Evolutionary conservation across 2,888 invertebrate genomes (phyloP).

Genomic region (Philonicus albiceps): DNA sequence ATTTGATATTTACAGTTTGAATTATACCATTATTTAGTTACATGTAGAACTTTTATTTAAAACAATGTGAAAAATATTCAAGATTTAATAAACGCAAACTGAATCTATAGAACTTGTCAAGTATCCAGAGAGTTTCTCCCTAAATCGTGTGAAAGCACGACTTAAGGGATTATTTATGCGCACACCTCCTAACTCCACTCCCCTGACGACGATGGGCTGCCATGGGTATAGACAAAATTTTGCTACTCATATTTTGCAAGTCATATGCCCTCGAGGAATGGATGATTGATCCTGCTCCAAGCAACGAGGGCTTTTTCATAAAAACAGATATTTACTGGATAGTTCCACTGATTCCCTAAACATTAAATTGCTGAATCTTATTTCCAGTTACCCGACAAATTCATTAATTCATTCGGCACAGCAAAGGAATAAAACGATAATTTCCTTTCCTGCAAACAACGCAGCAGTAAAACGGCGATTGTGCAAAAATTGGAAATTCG

Average conservation of each 20-base stretch:
- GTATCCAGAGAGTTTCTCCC: not conserved
- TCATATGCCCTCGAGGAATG: not conserved
- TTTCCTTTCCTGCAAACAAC: not conserved
- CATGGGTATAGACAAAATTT: not conserved
- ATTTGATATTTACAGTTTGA: too few species aligned
- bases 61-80: too few species aligned
- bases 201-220: not conserved
- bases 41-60: too few species aligned
- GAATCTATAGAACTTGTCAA: not conserved
- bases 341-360: not conserved
- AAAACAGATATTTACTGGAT: not conserved
- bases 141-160: not conserved
- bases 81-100: too few species aligned
- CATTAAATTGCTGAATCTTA: not conserved
- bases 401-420: not conserved
- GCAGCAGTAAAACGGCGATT: not conserved
- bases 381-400: not conserved
- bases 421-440: not conserved
- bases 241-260: not conserved
- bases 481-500: not conserved
- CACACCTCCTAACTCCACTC: not conserved
- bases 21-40: too few species aligned
- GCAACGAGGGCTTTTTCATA: not conserved
- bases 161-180: not conserved
- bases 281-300: not conserved